These are phyloP conservation scores for Penaeus chinensis DNA, from an alignment of 1,140 invertebrate species.

Conservation along the genomic window DNA sequence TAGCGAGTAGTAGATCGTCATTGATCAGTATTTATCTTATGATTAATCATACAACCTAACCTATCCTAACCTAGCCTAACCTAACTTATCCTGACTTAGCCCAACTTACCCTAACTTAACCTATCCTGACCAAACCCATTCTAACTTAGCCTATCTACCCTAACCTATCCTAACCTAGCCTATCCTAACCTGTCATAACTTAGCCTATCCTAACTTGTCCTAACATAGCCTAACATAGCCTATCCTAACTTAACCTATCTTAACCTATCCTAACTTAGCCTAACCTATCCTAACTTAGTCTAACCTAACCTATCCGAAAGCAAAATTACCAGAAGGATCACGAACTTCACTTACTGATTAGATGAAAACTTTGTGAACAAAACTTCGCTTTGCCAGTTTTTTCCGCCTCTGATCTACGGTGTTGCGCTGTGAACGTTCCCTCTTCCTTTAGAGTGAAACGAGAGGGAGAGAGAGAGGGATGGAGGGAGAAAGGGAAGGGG, in stretches of 20 bases:
- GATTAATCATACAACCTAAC: background rate
- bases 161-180: background rate
- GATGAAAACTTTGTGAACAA: too few species aligned
- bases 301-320: conserved; percentile 2
- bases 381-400: too few species aligned
- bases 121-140: background rate
- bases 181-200: background rate
- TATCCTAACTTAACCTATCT: conserved; percentile 6
- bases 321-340: too few species aligned
- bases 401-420: too few species aligned
- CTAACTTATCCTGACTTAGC: conserved; percentile 7
- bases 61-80: conserved; percentile 17
- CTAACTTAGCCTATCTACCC: background rate
- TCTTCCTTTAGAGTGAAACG: too few species aligned
- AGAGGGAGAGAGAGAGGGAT: conserved; percentile 8
- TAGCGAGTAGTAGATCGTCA: too few species aligned
- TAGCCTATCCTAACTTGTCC: background rate
- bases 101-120: conserved; percentile 5
- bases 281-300: background rate
- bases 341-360: too few species aligned
- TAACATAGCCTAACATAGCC: background rate
- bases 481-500: background rate
- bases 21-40: too few species aligned
- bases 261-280: conserved; percentile 13
- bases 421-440: too few species aligned